Conservation (phyloP, 2,113 vertebrate genomes). For the Leptodactylus fuscus region DNA sequence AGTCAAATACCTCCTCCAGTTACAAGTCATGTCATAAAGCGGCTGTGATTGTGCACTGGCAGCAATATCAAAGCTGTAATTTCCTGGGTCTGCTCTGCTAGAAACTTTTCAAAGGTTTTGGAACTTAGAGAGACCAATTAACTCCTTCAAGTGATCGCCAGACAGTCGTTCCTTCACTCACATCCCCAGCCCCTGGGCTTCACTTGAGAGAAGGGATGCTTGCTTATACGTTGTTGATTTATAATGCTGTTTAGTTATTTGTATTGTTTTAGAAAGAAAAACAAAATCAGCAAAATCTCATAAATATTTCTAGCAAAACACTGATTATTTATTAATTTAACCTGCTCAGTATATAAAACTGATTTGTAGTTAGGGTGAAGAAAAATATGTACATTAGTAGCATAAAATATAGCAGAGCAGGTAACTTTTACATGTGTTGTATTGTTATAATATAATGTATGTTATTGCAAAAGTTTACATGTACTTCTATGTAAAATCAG, state of each 20-base stretch:
- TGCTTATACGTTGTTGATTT: neutral
- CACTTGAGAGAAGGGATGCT: neutral
- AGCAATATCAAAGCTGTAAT: slow-evolving; percentile 52
- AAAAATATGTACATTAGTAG: neutral
- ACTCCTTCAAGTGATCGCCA: slow-evolving; percentile 40
- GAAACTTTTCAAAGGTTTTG: slow-evolving; percentile 51
- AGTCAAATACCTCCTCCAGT: slow-evolving; percentile 46
- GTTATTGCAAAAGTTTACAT: neutral
- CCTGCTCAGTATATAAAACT: neutral
- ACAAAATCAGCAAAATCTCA: neutral
- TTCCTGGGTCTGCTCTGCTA: slow-evolving; percentile 49
- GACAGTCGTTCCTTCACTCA: slow-evolving; percentile 31
- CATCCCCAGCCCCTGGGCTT: slow-evolving; percentile 25
- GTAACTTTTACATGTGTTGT: too few species aligned
- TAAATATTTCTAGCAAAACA: neutral
- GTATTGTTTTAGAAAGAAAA: neutral
- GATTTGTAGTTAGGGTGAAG: neutral
- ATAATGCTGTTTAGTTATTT: neutral
- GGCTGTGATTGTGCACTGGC: slow-evolving; percentile 40
- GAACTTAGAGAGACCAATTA: slow-evolving; percentile 52
- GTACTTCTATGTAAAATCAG: neutral
- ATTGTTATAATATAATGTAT: too few species aligned
- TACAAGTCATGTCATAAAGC: slow-evolving; percentile 54
- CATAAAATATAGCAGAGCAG: too few species aligned
- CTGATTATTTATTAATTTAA: neutral